Evolutionary conservation across 2,797 vertebrate genomes (phyloP), one percentile per base, ranked within the genome.

Genomic region (Dendrocincla tyrannina): DNA sequence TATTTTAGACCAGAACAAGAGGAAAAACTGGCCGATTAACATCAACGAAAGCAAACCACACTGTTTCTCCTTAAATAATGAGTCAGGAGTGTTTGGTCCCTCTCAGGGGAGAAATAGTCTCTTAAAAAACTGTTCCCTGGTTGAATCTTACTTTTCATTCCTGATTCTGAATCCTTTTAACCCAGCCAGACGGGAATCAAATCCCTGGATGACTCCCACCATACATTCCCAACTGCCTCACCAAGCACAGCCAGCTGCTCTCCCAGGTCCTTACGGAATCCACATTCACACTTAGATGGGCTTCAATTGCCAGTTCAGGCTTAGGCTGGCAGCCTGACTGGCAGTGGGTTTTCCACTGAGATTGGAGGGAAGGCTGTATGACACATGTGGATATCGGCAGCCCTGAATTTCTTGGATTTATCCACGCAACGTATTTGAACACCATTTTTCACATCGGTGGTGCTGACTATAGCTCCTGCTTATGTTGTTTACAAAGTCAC

Each of bases 301-400:
- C 10, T 59, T 22, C 46, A n/a, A 3, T 1, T 67, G 32, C 11
- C 69, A 74, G 19, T 8, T 35, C 11, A n/a, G 56, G 17, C 35
- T 53, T 3, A 58, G 25, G n/a, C 25, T 53, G 60, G 50, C 59
- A 60, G 49, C 27, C 79, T 88, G 20, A 70, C 3, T 35, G n/a
- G 41, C 32, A 62, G 13, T 7, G 46, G 2, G 1, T 44, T 66
- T 47, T 25, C 24, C 13, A 47, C 4, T 15, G 47, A 84, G 41
- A 44, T 1, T 14, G 52, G 11, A 87, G 9, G 33, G 47, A 77
- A 91, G 81, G 46, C 56, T 64, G 27, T 22, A 46, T 49, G 37
- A 69, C 17, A 18, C 0, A 0, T 30, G n/a, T 17, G 47, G 69
- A n/a, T 18, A 28, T 20, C 1, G 0, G 10, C 30, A 74, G 59